Evolutionary conservation across 2,888 invertebrate species (phyloP).

Genomic region (Atherix ibis): DNA sequence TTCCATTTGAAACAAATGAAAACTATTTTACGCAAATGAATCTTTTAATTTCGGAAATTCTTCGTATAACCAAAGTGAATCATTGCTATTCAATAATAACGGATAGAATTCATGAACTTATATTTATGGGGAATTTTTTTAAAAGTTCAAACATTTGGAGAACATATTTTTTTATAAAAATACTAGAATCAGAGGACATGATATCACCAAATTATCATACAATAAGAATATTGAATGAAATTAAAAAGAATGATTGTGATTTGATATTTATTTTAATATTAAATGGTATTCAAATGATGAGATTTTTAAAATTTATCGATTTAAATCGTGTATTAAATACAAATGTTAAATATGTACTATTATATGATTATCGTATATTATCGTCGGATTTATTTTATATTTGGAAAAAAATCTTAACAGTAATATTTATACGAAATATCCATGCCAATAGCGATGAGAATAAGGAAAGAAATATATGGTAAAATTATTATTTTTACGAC

Average conservation of each 20-base stretch:
- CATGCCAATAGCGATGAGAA: too few relatives aligned
- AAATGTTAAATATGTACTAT: slow-evolving; percentile 50
- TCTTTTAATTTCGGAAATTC: slow-evolving; percentile 16
- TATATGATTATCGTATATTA: slow-evolving; percentile 54
- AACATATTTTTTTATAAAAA: slow-evolving; percentile 35
- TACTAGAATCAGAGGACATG: slow-evolving; percentile 48
- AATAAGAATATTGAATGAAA: slow-evolving; percentile 38
- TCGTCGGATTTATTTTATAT: slow-evolving; percentile 47
- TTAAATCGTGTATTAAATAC: slow-evolving; percentile 54
- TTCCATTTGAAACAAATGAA: too few relatives aligned
- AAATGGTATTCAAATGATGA: slow-evolving; percentile 51
- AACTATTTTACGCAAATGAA: too few relatives aligned
- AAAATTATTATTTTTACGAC: too few relatives aligned
- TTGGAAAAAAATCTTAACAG: slow-evolving; percentile 63
- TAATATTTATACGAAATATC: slow-evolving; percentile 51
- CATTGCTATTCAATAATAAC: slow-evolving; percentile 27
- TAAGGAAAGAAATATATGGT: too few relatives aligned
- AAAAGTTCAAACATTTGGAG: slow-evolving; percentile 12
- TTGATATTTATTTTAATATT: slow-evolving; percentile 53
- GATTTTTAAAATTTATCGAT: slow-evolving; percentile 55
- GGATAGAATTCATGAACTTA: slow-evolving; percentile 18
- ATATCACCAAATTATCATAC: slow-evolving; percentile 43
- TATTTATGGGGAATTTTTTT: slow-evolving; percentile 20
- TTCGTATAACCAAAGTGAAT: slow-evolving; percentile 16
- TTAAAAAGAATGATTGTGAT: slow-evolving; percentile 50